phyloP scores from a whole-genome alignment of 2,888 invertebrate species.

The Watsonalla cultraria region DNA sequence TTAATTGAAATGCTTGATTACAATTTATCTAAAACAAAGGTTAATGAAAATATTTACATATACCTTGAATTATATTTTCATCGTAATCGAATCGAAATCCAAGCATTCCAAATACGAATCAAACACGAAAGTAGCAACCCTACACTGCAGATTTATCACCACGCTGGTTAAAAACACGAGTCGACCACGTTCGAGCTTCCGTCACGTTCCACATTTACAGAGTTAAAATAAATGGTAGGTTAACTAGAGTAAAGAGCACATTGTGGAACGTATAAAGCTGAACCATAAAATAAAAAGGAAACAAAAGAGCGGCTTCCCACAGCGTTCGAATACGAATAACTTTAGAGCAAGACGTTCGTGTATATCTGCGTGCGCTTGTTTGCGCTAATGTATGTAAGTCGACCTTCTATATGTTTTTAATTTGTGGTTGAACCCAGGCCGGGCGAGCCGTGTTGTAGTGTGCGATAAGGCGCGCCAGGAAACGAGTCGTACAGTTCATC shows the following conservation, averaged over 20 bases:
- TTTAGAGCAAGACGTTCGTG: too few relatives aligned
- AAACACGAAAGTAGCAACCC: not conserved
- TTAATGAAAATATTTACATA: too few relatives aligned
- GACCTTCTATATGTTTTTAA: too few relatives aligned
- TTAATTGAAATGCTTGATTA: too few relatives aligned
- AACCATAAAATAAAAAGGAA: not conserved
- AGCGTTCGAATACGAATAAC: too few relatives aligned
- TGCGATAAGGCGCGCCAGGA: slow-evolving; percentile 53
- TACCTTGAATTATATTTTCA: too few relatives aligned
- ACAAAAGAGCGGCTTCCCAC: too few relatives aligned
- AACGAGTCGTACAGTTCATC: slow-evolving; percentile 23
- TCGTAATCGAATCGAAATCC: too few relatives aligned
- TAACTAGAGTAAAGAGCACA: slow-evolving; percentile 13
- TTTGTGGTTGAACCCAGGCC: slow-evolving; percentile 23
- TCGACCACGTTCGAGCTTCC: not conserved
- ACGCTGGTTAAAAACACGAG: not conserved
- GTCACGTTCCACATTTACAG: slow-evolving; percentile 6
- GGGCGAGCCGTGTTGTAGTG: slow-evolving; percentile 13
- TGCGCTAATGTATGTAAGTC: too few relatives aligned
- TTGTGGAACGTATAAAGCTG: slow-evolving; percentile 15
- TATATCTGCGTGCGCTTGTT: too few relatives aligned
- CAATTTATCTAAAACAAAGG: too few relatives aligned
- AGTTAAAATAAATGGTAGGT: slow-evolving; percentile 2
- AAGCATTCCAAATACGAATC: too few relatives aligned
- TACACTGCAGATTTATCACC: not conserved